phyloP scores from a whole-genome alignment of 2,888 invertebrate species.

The Caenorhabditis becei region DNA sequence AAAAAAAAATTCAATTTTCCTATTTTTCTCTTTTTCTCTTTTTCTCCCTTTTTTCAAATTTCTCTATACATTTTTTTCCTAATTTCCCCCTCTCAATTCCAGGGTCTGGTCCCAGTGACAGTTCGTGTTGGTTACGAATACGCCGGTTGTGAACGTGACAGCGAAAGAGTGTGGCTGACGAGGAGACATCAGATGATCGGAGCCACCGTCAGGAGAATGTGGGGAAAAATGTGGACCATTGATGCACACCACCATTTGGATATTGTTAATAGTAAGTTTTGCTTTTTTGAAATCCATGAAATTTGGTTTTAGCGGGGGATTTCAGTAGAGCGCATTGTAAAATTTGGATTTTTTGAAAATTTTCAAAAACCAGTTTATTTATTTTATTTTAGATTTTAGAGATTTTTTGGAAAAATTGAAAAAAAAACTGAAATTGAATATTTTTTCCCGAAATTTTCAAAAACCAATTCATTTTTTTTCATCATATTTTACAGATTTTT shows the following conservation, averaged over 20 bases:
- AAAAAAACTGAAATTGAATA: background rate
- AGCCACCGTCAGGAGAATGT: slow-evolving; percentile 56
- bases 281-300: too few relatives aligned
- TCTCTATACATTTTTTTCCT: too few relatives aligned
- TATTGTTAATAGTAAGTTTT: slow-evolving; percentile 90
- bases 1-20: too few relatives aligned
- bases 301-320: too few relatives aligned
- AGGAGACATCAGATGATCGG: slow-evolving; percentile 89
- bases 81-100: too few relatives aligned
- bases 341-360: too few relatives aligned
- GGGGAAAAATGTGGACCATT: slow-evolving; percentile 90
- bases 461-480: too few relatives aligned
- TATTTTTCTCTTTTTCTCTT: too few relatives aligned
- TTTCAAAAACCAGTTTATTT: slow-evolving; percentile 5
- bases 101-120: slow-evolving; percentile 84
- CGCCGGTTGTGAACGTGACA: slow-evolving; percentile 91
- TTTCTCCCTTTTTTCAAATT: too few relatives aligned
- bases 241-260: slow-evolving; percentile 99
- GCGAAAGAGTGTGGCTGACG: slow-evolving; percentile 92
- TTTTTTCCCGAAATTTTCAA: slow-evolving; percentile 26
- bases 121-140: slow-evolving; percentile 89
- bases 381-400: background rate
- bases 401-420: background rate
- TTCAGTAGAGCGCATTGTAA: too few relatives aligned
- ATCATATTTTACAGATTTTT: slow-evolving; percentile 25